Evolutionary conservation across 2,113 vertebrate genomes (phyloP).

Genomic region (Burhinus oedicnemus): DNA sequence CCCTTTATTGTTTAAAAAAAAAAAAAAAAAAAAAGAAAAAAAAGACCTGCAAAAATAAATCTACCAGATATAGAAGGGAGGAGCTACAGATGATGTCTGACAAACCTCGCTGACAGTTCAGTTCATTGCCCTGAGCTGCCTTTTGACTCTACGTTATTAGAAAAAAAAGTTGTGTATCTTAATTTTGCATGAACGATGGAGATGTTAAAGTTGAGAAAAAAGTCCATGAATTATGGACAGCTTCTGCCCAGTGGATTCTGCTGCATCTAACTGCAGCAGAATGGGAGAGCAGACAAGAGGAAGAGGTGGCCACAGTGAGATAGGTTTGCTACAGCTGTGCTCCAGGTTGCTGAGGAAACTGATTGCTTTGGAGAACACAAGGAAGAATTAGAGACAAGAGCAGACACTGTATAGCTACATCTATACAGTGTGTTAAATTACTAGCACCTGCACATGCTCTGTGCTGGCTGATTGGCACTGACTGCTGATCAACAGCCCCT

Average conservation of each 20-base stretch:
- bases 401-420: background rate
- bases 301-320: accelerated
- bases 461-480: background rate
- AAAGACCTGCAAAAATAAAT: background rate
- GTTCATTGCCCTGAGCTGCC: background rate
- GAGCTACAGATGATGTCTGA: background rate
- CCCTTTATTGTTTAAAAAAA: background rate
- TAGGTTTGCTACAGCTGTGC: background rate
- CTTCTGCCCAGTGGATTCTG: background rate
- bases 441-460: background rate
- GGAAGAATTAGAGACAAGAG: background rate
- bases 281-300: background rate
- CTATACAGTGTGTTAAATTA: background rate
- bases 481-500: background rate
- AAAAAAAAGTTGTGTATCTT: background rate
- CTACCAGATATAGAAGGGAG: background rate
- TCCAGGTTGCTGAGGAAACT: background rate
- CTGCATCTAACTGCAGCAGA: background rate
- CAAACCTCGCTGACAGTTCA: background rate
- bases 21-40: background rate
- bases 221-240: background rate
- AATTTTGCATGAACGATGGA: background rate
- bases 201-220: background rate
- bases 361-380: background rate
- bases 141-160: background rate